phyloP scores from a whole-genome alignment of 1,140 invertebrate genomes.

The Odontomachus brunneus region DNA sequence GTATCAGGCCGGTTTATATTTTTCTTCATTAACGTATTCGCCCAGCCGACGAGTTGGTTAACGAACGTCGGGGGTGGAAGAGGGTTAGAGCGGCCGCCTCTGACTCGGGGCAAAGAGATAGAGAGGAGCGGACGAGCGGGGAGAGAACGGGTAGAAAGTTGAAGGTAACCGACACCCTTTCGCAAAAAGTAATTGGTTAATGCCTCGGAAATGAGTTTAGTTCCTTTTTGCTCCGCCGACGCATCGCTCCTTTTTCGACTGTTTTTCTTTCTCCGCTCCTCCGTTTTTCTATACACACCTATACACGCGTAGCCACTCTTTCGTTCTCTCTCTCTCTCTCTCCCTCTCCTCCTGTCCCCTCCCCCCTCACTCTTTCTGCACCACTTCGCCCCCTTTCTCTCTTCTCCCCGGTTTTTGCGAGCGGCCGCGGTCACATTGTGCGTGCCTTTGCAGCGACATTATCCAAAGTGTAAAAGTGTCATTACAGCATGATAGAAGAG shows the following conservation, averaged over 20 bases:
- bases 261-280: slow-evolving; percentile 57
- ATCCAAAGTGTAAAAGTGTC: slow-evolving; percentile 77
- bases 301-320: slow-evolving; percentile 3
- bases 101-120: slow-evolving; percentile 44
- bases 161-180: slow-evolving; percentile 83
- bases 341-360: neutral
- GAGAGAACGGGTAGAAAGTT: slow-evolving; percentile 66
- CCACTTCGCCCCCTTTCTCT: no score
- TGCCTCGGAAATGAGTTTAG: slow-evolving; percentile 85
- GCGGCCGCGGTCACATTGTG: slow-evolving; percentile 72
- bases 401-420: slow-evolving; percentile 61
- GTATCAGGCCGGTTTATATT: slow-evolving; percentile 65
- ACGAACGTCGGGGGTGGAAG: slow-evolving; percentile 61
- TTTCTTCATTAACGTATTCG: slow-evolving; percentile 75
- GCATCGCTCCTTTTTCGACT: slow-evolving; percentile 76
- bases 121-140: slow-evolving; percentile 45
- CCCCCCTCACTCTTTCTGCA: neutral
- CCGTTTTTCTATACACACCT: slow-evolving; percentile 58
- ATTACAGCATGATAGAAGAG: slow-evolving; percentile 66
- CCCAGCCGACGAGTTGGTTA: slow-evolving; percentile 69
- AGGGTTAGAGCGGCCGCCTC: slow-evolving; percentile 56
- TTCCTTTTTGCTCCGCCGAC: slow-evolving; percentile 80
- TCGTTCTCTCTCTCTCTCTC: neutral
- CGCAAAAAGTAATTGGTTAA: slow-evolving; percentile 85
- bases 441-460: slow-evolving; percentile 73